Evolutionary conservation across 2,797 vertebrate genomes (phyloP).

Genomic region (Borostomias antarcticus): DNA sequence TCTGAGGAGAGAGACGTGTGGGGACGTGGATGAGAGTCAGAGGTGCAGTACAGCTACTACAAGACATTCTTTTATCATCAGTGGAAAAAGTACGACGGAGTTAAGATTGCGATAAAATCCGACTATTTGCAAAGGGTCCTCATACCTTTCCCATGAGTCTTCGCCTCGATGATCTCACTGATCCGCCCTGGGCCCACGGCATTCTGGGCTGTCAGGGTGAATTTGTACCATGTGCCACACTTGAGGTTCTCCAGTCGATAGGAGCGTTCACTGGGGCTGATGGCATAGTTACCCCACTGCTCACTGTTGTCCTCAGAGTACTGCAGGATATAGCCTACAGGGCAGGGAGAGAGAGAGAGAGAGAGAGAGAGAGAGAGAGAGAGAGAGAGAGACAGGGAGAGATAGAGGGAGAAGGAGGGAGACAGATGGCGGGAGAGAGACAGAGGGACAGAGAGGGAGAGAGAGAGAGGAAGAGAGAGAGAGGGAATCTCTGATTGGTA

Average conservation of each 20-base stretch:
- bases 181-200: slow-evolving; percentile 95
- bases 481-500: too few relatives aligned
- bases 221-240: slow-evolving; percentile 98
- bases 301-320: slow-evolving; percentile 98
- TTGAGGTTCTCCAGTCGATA: slow-evolving; percentile 93
- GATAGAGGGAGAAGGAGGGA: neutral
- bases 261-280: slow-evolving; percentile 94
- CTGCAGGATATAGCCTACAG: slow-evolving; percentile 93
- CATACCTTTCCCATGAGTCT: slow-evolving; percentile 94
- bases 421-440: neutral
- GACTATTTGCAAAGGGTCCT: neutral
- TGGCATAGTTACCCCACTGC: slow-evolving; percentile 95
- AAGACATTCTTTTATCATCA: too few relatives aligned
- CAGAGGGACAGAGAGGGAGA: too few relatives aligned
- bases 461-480: too few relatives aligned
- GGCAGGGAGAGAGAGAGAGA: neutral
- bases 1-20: slow-evolving; percentile 69
- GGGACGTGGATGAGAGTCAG: too few relatives aligned
- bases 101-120: neutral
- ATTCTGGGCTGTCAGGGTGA: slow-evolving; percentile 96
- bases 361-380: neutral
- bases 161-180: slow-evolving; percentile 98
- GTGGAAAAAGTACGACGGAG: neutral
- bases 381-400: neutral
- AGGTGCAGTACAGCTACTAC: too few relatives aligned